Evolutionary conservation across 2,888 invertebrate genomes (phyloP), one percentile per base, ranked within the genome.

Genomic region (Bembecia ichneumoniformis): DNA sequence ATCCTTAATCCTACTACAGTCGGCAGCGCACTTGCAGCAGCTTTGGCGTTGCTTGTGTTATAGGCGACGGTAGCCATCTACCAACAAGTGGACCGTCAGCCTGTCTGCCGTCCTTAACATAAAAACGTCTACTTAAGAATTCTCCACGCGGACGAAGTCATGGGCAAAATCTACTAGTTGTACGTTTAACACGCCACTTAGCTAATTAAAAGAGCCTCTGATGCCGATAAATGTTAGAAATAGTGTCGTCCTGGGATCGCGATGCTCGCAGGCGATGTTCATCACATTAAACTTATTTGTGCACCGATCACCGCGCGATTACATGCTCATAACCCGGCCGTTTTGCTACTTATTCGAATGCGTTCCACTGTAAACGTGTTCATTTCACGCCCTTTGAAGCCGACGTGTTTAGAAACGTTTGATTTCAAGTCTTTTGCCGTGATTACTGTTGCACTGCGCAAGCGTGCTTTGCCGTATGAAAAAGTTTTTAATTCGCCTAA

Each of bases 401-500:
- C 66, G 59, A 55, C 63, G 62, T 68, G 68, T 74, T 77, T 73
- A 75, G 71, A 74, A 73, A 69, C 74, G 75, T 82, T 83, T 82
- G 82, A 82, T 84, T 80, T 70, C 51, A 52, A 77, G 76, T 78
- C 74, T 75, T 75, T 73, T 53, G 58, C 60, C 60, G 58, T 70
- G 70, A 74, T 71, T 71, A 68, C 63, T 62, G 65, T 63, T 57
- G 66, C 53, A 64, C 68, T 64, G 60, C 59, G 62, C 66, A 62
- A 60, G 58, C 66, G 68, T 65, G 64, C 68, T 66, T 78, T 43
- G 43, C 61, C 66, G 68, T 67, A 67, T 59, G 67, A 71, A 65
- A 67, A 73, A 74, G 71, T 80, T 84, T 84, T 86, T 87, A 87
- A 87, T 87, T 84, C 74, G 78, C 82, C 86, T 86, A 86, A 87